Evolutionary conservation across 2,113 vertebrate genomes (phyloP), one percentile per base, ranked within the genome.

Genomic region (Irena cyanogastra): DNA sequence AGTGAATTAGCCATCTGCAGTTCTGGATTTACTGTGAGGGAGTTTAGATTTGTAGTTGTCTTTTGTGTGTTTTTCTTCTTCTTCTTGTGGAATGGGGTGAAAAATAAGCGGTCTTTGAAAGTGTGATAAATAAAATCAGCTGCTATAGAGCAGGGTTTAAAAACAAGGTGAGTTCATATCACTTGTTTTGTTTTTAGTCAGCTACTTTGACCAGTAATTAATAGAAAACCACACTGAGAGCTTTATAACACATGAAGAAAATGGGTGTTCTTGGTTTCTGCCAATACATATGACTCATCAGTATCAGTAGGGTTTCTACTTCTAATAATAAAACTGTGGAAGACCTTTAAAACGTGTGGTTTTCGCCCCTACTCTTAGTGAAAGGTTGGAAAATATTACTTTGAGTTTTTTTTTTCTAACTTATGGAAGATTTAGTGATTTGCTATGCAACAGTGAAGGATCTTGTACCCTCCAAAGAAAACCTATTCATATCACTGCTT

Each of bases 311-410:
- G 96, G 89, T 97, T 98, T 97, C 97, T 98, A 98, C 96, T 98
- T 98, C 98, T 98, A 98, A 98, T 98, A 98, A 98, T 98, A 98
- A 98, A 98, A 96, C 93, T 93, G 95, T 98, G 96, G 89, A 98
- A 97, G 97, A 97, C 97, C 97, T 98, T 98, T 97, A 98, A 96
- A 97, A 97, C 12, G 41, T 98, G 97, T 97, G 97, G 98, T 92
- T 97, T 97, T 89, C 94, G 88, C 95, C 97, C 89, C 91, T 82
- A 87, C 93, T 97, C 83, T 95, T 93, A 97, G 97, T 97, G 97
- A 98, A 98, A 98, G 98, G 98, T 98, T 98, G 98, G 98, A 98
- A 98, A 98, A 98, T 97, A 94, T 98, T 97, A 97, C 96, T 97
- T 97, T 22, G 78, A 96, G 76, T 50, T 83, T 56, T 78, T 93